Evolutionary conservation across 1,140 invertebrate genomes (phyloP).

Genomic region (Plutomurus gul): DNA sequence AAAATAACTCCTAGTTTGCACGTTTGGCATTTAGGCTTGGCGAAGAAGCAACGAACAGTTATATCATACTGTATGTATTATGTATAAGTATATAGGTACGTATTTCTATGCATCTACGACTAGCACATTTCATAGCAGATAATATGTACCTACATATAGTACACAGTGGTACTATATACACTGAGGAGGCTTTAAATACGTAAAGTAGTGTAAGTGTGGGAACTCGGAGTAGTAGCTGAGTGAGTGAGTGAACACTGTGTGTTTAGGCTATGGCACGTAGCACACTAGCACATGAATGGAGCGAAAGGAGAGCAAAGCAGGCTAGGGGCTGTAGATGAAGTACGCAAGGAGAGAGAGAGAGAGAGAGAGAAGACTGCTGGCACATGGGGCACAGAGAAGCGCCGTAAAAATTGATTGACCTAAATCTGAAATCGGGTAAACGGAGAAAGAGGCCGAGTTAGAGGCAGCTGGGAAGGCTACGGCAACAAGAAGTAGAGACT

Average conservation of each 20-base stretch:
- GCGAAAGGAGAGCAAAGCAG: neutral
- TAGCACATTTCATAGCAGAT: too few species aligned
- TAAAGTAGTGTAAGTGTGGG: too few species aligned
- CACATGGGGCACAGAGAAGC: slow-evolving; percentile 35
- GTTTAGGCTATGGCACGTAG: neutral
- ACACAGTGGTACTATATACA: too few species aligned
- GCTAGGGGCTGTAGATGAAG: neutral
- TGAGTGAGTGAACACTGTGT: too few species aligned
- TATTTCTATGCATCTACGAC: too few species aligned
- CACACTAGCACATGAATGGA: neutral
- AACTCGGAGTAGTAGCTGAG: neutral
- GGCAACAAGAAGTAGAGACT: slow-evolving; percentile 9
- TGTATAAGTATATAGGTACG: too few species aligned
- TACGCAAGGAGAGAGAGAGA: neutral
- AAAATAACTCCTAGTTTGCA: slow-evolving; percentile 3
- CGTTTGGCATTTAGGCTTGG: slow-evolving; percentile 19
- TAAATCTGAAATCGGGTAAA: slow-evolving; percentile 38
- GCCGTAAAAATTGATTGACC: slow-evolving; percentile 47
- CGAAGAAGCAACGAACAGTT: neutral
- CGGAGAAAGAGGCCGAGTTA: slow-evolving; percentile 35
- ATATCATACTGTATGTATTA: too few species aligned
- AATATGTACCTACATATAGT: too few species aligned
- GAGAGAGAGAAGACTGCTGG: neutral
- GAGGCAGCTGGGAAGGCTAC: slow-evolving; percentile 18
- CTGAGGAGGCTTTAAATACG: too few species aligned